These are phyloP conservation scores for Tiliacea citrago DNA, from an alignment of 2,888 invertebrate species.

Conservation along the genomic window DNA sequence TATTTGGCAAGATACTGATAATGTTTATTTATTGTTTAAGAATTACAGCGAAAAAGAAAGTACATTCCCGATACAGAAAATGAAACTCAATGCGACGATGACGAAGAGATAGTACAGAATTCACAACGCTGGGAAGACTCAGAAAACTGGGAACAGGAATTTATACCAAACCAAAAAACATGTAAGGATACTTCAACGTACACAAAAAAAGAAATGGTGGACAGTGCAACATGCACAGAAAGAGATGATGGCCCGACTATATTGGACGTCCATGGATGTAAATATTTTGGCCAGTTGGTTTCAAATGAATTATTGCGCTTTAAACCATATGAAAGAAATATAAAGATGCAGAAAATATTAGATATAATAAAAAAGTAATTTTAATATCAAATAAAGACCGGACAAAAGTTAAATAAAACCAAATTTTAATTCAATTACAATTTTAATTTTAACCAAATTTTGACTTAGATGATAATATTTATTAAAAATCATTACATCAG, in stretches of 20 bases:
- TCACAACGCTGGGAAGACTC: slow-evolving; percentile 52
- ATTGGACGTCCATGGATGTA: slow-evolving; percentile 54
- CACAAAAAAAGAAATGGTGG: slow-evolving; percentile 49
- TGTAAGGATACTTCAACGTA: slow-evolving; percentile 45
- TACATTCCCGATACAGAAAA: slow-evolving; percentile 58
- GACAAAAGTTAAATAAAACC: slow-evolving; percentile 48
- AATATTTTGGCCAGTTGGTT: slow-evolving; percentile 57
- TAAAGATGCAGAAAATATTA: slow-evolving; percentile 47
- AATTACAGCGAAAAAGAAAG: slow-evolving; percentile 57
- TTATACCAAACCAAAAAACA: slow-evolving; percentile 41
- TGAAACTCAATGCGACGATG: slow-evolving; percentile 60
- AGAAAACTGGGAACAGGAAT: slow-evolving; percentile 51
- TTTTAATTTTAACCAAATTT: slow-evolving; percentile 47
- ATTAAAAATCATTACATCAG: slow-evolving; percentile 51
- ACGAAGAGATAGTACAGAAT: slow-evolving; percentile 50
- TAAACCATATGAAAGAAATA: slow-evolving; percentile 52
- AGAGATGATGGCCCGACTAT: slow-evolving; percentile 45
- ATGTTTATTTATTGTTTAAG: slow-evolving; percentile 53
- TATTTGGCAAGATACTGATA: slow-evolving; percentile 41
- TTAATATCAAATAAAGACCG: slow-evolving; percentile 40
- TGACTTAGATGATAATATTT: slow-evolving; percentile 47
- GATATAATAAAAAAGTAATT: slow-evolving; percentile 45
- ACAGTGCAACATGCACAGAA: slow-evolving; percentile 53
- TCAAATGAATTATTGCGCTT: slow-evolving; percentile 57
- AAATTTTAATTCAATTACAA: slow-evolving; percentile 42